phyloP scores from a whole-genome alignment of 1,140 invertebrate species.

The Ips nitidus region DNA sequence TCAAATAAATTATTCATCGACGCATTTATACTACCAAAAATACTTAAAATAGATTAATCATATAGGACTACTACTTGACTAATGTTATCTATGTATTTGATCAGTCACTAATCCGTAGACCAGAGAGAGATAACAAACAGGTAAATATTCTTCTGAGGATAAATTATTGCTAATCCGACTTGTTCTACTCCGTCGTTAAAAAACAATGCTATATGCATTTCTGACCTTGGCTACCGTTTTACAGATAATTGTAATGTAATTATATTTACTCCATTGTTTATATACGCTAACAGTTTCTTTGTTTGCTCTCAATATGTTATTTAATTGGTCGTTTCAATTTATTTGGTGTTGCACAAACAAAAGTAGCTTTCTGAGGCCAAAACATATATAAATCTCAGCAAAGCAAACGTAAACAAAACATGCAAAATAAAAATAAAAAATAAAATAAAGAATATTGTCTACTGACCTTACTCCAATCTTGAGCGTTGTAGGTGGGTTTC shows the following conservation, averaged over 20 bases:
- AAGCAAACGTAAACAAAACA: background rate
- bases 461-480: conserved; percentile 49
- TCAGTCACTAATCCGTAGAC: background rate
- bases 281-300: conserved; percentile 37
- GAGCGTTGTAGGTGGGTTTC: conserved; percentile 13
- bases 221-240: conserved; percentile 43
- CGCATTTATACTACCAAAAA: background rate
- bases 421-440: background rate
- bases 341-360: background rate
- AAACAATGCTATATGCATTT: conserved; percentile 36
- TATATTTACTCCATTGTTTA: conserved; percentile 41
- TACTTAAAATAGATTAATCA: too few species aligned
- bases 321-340: conserved; percentile 18
- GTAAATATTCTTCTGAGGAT: too few species aligned
- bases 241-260: conserved; percentile 41
- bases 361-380: background rate
- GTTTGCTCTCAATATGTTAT: conserved; percentile 28
- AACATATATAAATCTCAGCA: too few species aligned
- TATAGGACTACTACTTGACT: background rate
- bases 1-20: conserved; percentile 1
- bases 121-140: too few species aligned
- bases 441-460: background rate
- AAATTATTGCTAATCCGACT: conserved; percentile 6
- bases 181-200: conserved; percentile 32
- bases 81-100: conserved; percentile 17